Conservation (phyloP, 2,888 invertebrate genomes). For the Allacma fusca region DNA sequence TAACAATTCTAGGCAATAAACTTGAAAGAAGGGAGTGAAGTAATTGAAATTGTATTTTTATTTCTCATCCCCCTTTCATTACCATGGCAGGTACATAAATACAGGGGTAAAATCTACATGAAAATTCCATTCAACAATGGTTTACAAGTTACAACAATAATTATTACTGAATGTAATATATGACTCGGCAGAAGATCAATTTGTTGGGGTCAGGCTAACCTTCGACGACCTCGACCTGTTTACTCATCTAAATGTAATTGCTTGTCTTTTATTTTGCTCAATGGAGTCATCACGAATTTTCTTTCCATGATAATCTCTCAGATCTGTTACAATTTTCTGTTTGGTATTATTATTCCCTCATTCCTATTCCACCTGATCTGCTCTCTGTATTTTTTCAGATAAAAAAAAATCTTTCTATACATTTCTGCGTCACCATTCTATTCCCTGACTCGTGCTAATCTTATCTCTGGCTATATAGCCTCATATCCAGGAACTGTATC, state of each 20-base stretch:
- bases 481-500: too few relatives aligned
- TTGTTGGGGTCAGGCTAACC: conserved; percentile 30
- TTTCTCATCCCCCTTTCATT: neutral
- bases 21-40: neutral
- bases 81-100: neutral
- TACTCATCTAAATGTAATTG: conserved; percentile 28
- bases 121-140: neutral
- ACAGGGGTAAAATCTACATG: neutral
- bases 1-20: conserved; percentile 5
- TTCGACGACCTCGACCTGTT: conserved; percentile 32
- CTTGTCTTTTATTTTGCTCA: conserved; percentile 13
- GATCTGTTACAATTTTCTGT: conserved; percentile 10
- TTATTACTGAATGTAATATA: conserved; percentile 8
- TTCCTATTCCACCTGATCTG: too few relatives aligned
- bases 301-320: neutral
- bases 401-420: too few relatives aligned
- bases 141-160: neutral
- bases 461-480: too few relatives aligned
- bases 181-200: conserved; percentile 22
- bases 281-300: conserved; percentile 30
- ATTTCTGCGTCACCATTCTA: too few relatives aligned
- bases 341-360: neutral
- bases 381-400: too few relatives aligned
- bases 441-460: too few relatives aligned
- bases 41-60: conserved; percentile 8